These are phyloP conservation scores for Pollenia angustigena DNA, from an alignment of 2,888 invertebrate species.

Conservation along the genomic window DNA sequence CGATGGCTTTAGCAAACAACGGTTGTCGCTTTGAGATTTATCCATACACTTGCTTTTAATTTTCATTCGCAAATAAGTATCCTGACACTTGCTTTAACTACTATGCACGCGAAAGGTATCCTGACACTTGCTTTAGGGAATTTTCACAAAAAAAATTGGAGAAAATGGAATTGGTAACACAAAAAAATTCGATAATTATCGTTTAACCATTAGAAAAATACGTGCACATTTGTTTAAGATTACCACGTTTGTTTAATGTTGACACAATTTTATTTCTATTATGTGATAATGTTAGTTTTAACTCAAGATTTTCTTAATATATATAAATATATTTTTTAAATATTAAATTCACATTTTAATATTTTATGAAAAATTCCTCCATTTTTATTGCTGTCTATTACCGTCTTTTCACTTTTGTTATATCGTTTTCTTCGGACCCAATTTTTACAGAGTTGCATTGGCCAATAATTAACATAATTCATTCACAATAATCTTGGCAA, in stretches of 20 bases:
- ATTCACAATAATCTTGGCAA: background rate
- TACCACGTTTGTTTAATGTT: slow-evolving; percentile 47
- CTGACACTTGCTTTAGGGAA: background rate
- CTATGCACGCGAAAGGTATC: background rate
- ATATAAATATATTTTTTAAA: slow-evolving; percentile 24
- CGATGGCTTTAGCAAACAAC: slow-evolving; percentile 34
- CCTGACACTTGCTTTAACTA: slow-evolving; percentile 27
- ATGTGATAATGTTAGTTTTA: background rate
- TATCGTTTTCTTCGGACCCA: slow-evolving; percentile 15
- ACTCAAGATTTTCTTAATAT: background rate
- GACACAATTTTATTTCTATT: background rate
- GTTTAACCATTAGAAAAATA: slow-evolving; percentile 15
- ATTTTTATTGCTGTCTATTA: slow-evolving; percentile 59
- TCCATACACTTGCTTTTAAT: slow-evolving; percentile 34
- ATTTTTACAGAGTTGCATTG: slow-evolving; percentile 49
- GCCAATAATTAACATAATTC: background rate
- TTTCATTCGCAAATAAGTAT: slow-evolving; percentile 3
- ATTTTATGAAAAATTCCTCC: slow-evolving; percentile 55
- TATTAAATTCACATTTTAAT: slow-evolving; percentile 56
- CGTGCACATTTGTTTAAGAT: slow-evolving; percentile 42
- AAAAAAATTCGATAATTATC: slow-evolving; percentile 58
- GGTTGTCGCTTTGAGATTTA: slow-evolving; percentile 3
- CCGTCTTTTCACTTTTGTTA: slow-evolving; percentile 50
- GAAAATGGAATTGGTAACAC: slow-evolving; percentile 5
- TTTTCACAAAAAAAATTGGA: background rate